Base-by-base conservation (phyloP, 2,888 invertebrate species). In the Philaethria dido region DNA sequence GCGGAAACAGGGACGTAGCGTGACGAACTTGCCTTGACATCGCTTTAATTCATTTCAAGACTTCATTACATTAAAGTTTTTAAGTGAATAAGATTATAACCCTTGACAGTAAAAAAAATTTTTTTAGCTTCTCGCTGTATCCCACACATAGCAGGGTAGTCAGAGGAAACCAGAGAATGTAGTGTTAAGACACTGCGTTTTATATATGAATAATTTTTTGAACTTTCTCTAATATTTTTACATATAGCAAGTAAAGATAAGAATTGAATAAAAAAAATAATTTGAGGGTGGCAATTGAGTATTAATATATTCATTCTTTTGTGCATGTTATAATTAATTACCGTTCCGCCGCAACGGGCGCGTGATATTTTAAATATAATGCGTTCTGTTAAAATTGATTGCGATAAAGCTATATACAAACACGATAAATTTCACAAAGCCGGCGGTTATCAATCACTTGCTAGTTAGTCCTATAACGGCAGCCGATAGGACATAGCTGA, bases 371-470 rank as follows among this genome's bases (percentile, higher is more conserved):
- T 60, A 65, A 50, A 50, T 60, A 65, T 57, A 60, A 50, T 20
- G 29, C 59, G 47, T 65, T 62, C 54, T 45, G 39, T 60, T 45
- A 66, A 45, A 52, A 69, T 66, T 57, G 50, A 62, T 62, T 62
- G 62, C 50, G 39, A 64, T 50, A 48, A 68, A 66, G 66, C 66
- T 69, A 70, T 74, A 68, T 72, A 72, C 68, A 68, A 70, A 67
- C 48, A 67, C 64, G 72, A 72, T 73, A 73, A 72, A 68, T 68
- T 68, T 64, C 52, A 60, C 65, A 64, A 68, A 74, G 42, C 60
- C 42, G 48, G n/a, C 57, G 64, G 66, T 69, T 69, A 72, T 73
- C 72, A 73, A 73, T 73, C 70, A 70, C 39, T 16, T 45, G 33
- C 54, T 55, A 52, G 64, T 67, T 71, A 54, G 69, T 47, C 44